Evolutionary conservation across 2,888 invertebrate genomes (phyloP), one percentile per base, ranked within the genome.

Genomic region (Macrosoma leucophasiata): DNA sequence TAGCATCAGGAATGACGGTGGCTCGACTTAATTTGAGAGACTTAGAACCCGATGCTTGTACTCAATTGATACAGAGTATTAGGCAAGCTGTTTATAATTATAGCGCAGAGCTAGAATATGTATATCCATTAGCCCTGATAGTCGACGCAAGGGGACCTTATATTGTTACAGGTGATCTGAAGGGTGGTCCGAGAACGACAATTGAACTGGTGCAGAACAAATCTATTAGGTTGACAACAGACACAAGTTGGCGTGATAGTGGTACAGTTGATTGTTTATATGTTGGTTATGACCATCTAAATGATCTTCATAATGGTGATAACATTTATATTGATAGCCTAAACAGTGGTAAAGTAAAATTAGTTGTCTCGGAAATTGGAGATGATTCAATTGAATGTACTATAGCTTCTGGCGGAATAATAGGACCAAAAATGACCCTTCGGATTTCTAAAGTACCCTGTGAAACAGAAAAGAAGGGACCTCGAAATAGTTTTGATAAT

Each of bases 251-350:
- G 74, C 74, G 82, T 36, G 85, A 87, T 48, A 70, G 81, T 46
- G 87, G 87, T 2, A 86, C 81, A 5, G 56, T 72, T 22, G 85
- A 87, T 36, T 86, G 86, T 58, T 71, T 88, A 14, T 88, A 74
- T 51, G 64, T 88, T 13, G 82, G 82, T 25, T 88, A 86, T 52
- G 79, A 86, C 46, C 72, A 84, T 39, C 59, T 88, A 9, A 74
- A 75, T 7, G 79, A 86, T 39, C 68, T 88, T 23, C 68, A 81
- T 29, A 63, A 74, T 0, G 84, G 79, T 4, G 87, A 88, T 55
- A 52, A 68, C 33, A 58, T 88, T 14, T 73, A 67, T 38, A 69
- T 88, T 5, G 87, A 87, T 36, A 74, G 77, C 47, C 46, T 82
- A 13, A 52, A 64, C 6, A 57, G 68, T 13, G 73, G 67, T 4